Conservation (phyloP, 2,888 invertebrate genomes). For the Plutella xylostella region DNA sequence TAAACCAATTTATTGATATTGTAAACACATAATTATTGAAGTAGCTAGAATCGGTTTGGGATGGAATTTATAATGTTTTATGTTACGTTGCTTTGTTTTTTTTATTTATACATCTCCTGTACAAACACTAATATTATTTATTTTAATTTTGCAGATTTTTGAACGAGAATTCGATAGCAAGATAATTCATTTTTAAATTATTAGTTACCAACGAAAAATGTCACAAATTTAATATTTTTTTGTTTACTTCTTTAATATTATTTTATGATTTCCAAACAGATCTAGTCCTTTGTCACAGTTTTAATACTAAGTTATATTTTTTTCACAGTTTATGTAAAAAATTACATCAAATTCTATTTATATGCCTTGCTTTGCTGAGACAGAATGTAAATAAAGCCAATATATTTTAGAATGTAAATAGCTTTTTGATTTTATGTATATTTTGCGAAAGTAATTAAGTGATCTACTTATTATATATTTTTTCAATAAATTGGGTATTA, state of each 20-base stretch:
- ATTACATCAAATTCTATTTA: conserved; percentile 36
- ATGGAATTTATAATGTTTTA: too few relatives aligned
- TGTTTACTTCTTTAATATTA: conserved; percentile 19
- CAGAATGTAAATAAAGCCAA: too few relatives aligned
- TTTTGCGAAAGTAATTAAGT: too few relatives aligned
- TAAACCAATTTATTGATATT: too few relatives aligned
- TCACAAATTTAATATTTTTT: conserved; percentile 19
- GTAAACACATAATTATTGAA: too few relatives aligned
- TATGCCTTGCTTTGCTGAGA: conserved; percentile 39
- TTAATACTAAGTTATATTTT: conserved; percentile 22
- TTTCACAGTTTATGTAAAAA: conserved; percentile 23
- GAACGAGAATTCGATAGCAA: conserved; percentile 30
- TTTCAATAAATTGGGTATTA: too few relatives aligned
- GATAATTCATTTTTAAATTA: conserved; percentile 25
- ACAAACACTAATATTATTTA: neutral
- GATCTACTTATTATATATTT: too few relatives aligned
- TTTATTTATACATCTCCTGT: neutral
- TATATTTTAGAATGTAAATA: too few relatives aligned
- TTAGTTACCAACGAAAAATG: conserved; percentile 32
- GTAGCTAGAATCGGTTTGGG: too few relatives aligned
- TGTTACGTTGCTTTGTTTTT: neutral
- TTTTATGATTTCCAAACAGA: conserved; percentile 49
- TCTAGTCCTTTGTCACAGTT: conserved; percentile 69
- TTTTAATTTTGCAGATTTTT: conserved; percentile 52
- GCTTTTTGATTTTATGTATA: too few relatives aligned